Evolutionary conservation across 2,888 invertebrate genomes (phyloP), one percentile per base, ranked within the genome.

Genomic region (Miltochrista miniata): DNA sequence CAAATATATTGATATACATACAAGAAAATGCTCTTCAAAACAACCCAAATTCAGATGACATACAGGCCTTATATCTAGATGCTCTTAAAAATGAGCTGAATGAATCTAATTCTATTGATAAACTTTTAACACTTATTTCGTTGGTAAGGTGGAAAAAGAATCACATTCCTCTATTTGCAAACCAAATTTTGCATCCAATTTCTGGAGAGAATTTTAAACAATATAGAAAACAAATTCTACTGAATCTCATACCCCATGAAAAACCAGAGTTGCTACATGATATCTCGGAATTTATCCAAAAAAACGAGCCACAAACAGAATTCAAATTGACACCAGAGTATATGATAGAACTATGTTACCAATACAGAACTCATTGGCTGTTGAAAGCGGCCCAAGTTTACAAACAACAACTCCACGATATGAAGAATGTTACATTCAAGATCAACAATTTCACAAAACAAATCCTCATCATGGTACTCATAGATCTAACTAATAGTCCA

Each of bases 391-490:
- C 86, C 7, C 80, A 89, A 63, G 83, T 91, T 30, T 87, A 88
- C 59, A 87, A 88, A 65, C 76, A 86, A 42, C 88, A 91, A 55
- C 69, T 91, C 1, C 85, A 87, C 64, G 88, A 90, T 50, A 84
- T 89, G 79, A 90, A 89, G 61, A 90, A 80, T 76, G 87, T 87
- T 1, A 87, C 87, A 56, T 92, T 88, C 58, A 90, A 90, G 73
- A 91, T 91, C 3, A 90, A 92, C 63, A 88, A 88, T 59, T 90
- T 92, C 53, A 89, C 89, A 1, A 91, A 90, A 72, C 92, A 92
- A 74, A 86, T 92, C 51, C 82, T 91, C 13, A 88, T 92, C 43
- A 87, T 92, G 84, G 87, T 90, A 50, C 81, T 92, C 1, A 90
- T 92, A 56, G 91, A 91, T 59, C 74, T 92, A 8, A 90, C 92